These are phyloP conservation scores for Telenomus remus DNA, from an alignment of 1,140 invertebrate species.

Conservation along the genomic window DNA sequence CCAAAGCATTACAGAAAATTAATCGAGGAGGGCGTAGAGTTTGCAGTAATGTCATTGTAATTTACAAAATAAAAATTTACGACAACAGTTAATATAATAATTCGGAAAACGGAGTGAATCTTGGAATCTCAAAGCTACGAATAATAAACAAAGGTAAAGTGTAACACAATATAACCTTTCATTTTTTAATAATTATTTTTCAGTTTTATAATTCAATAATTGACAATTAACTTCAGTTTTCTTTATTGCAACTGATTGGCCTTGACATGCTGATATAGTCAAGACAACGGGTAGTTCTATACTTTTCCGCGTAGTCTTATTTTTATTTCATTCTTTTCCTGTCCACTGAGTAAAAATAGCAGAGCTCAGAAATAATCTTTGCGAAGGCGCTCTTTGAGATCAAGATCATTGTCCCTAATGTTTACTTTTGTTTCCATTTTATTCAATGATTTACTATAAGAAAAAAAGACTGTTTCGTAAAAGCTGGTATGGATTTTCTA, in stretches of 20 bases:
- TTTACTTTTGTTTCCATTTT: slow-evolving; percentile 3
- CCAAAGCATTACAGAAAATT: background rate
- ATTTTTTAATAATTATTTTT: no score
- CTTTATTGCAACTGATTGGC: slow-evolving; percentile 1
- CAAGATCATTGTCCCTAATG: slow-evolving; percentile 45
- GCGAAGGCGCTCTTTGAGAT: background rate
- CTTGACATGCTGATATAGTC: slow-evolving; percentile 32
- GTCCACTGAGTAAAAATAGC: slow-evolving; percentile 26
- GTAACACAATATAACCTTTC: no score
- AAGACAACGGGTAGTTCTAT: slow-evolving; percentile 31
- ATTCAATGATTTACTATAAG: no score
- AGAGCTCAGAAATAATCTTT: slow-evolving; percentile 35
- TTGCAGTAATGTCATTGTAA: no score
- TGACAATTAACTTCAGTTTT: no score
- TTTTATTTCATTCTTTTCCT: slow-evolving; percentile 31
- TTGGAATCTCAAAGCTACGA: background rate
- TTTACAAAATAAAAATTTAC: background rate
- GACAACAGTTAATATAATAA: slow-evolving; percentile 4
- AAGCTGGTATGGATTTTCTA: no score
- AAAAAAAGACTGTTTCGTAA: no score
- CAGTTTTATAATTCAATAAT: no score
- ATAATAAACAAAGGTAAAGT: background rate
- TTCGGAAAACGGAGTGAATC: background rate
- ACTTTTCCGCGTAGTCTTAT: slow-evolving; percentile 22
- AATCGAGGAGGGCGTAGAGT: no score